Conservation (phyloP, 2,797 vertebrate species). For the Microctenopoma steveboyesi region DNA sequence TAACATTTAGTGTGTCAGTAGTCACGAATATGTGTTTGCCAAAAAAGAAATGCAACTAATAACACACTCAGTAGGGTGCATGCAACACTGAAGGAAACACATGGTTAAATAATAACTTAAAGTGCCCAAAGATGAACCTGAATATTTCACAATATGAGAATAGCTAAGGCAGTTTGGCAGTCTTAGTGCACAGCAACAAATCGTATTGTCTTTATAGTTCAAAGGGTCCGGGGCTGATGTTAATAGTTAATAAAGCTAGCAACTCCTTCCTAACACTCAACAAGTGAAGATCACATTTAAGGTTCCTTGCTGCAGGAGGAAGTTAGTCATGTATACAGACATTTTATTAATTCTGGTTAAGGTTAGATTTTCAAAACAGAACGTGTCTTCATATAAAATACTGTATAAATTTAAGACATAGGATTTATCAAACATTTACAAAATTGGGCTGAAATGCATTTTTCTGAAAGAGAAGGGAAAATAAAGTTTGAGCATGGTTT, state of each 20-base stretch:
- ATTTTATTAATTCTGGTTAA: neutral
- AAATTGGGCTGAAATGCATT: constrained; percentile 20
- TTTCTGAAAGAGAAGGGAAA: neutral
- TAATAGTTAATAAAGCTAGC: neutral
- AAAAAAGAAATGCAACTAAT: constrained; percentile 44
- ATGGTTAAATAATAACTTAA: constrained; percentile 50
- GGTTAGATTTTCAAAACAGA: constrained; percentile 13
- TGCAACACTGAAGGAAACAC: constrained; percentile 66
- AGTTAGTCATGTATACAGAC: constrained; percentile 6
- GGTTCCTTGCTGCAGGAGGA: constrained; percentile 14
- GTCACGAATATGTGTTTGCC: constrained; percentile 26
- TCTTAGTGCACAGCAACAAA: constrained; percentile 45
- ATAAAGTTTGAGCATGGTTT: constrained; percentile 11
- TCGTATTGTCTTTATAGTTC: constrained; percentile 9
- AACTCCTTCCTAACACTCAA: constrained; percentile 7
- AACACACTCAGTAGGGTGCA: constrained; percentile 65
- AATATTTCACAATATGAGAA: constrained; percentile 51
- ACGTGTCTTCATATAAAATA: constrained; percentile 27
- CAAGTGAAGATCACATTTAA: neutral
- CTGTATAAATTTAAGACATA: constrained; percentile 20
- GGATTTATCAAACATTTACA: constrained; percentile 43
- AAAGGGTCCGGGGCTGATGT: neutral
- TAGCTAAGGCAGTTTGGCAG: constrained; percentile 71
- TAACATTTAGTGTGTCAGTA: constrained; percentile 48
- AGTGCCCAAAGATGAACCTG: constrained; percentile 63